A percentile compares a stretch with the other conserved stretches of the same genome.
phyloP scores from a whole-genome alignment of 1,140 invertebrate genomes.

The Aphaenogaster ashmeadi region DNA sequence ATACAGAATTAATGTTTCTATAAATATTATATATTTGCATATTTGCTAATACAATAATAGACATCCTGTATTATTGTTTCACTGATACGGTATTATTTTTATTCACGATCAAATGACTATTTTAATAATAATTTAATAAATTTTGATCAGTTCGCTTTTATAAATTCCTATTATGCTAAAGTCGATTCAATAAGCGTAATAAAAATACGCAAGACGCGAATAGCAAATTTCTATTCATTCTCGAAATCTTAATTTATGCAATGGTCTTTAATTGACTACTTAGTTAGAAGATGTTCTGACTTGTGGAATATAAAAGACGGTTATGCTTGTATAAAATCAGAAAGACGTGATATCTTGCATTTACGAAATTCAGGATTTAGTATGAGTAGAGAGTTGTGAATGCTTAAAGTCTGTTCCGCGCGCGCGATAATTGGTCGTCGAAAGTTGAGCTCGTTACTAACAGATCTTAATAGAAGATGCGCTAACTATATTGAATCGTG shows the following conservation, averaged over 20 bases:
- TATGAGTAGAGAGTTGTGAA: constrained; percentile 2
- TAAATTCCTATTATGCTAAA: background rate
- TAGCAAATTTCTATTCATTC: background rate
- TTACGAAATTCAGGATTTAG: background rate
- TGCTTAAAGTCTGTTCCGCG: constrained; percentile 46
- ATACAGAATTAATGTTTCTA: background rate
- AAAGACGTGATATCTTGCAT: background rate
- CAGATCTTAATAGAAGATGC: constrained; percentile 57
- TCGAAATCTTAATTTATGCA: background rate
- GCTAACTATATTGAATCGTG: constrained; percentile 52
- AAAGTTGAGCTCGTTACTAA: constrained; percentile 58
- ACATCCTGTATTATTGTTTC: background rate
- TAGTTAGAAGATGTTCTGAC: background rate
- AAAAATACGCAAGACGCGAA: background rate
- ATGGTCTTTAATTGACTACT: background rate
- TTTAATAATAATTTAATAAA: no score
- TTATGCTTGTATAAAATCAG: background rate
- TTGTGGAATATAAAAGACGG: background rate
- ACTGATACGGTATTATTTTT: background rate
- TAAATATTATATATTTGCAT: background rate
- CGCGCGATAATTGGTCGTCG: constrained; percentile 42
- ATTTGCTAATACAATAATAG: background rate
- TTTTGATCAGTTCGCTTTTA: background rate
- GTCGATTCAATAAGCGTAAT: background rate
- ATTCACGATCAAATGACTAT: background rate